Conservation (phyloP, 2,888 invertebrate species). For the Drosophila parthenogenetica region DNA sequence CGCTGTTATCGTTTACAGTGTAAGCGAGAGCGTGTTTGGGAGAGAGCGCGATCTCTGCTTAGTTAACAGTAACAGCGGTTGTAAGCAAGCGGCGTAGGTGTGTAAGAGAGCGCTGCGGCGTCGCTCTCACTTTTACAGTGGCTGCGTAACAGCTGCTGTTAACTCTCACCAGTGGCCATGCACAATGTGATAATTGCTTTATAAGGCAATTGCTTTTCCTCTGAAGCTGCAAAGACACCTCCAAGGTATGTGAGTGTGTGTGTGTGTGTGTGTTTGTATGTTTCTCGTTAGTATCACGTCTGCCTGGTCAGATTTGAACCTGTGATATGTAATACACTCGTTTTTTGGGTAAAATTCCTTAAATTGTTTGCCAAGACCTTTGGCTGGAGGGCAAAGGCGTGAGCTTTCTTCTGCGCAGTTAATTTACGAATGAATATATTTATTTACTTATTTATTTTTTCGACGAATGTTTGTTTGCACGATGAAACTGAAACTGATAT, state of each 20-base stretch:
- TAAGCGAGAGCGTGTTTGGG: constrained; percentile 4
- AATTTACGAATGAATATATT: constrained; percentile 36
- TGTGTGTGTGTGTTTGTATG: constrained; percentile 7
- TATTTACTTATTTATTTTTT: constrained; percentile 44
- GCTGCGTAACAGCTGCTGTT: constrained; percentile 1
- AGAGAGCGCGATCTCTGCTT: neutral
- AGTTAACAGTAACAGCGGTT: constrained; percentile 3
- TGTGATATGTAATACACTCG: constrained; percentile 50
- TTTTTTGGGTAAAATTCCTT: constrained; percentile 47
- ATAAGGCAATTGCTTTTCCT: constrained; percentile 32
- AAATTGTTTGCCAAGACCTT: constrained; percentile 62
- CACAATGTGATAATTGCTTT: constrained; percentile 42
- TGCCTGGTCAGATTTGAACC: constrained; percentile 43
- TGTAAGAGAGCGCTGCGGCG: neutral
- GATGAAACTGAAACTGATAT: constrained; percentile 50
- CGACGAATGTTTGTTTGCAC: constrained; percentile 43
- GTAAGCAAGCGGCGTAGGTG: neutral
- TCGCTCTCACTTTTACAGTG: constrained; percentile 15
- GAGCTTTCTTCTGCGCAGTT: constrained; percentile 53
- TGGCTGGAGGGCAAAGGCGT: constrained; percentile 44
- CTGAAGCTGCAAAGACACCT: constrained; percentile 39
- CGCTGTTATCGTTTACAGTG: constrained; percentile 5
- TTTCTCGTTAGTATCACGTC: constrained; percentile 36
- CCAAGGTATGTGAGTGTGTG: constrained; percentile 4
- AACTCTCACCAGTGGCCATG: constrained; percentile 9